Evolutionary conservation across 30 jellyfish, hydroid and myxozoan species (phyloP).

Genomic region (Chironex yamaguchii): DNA sequence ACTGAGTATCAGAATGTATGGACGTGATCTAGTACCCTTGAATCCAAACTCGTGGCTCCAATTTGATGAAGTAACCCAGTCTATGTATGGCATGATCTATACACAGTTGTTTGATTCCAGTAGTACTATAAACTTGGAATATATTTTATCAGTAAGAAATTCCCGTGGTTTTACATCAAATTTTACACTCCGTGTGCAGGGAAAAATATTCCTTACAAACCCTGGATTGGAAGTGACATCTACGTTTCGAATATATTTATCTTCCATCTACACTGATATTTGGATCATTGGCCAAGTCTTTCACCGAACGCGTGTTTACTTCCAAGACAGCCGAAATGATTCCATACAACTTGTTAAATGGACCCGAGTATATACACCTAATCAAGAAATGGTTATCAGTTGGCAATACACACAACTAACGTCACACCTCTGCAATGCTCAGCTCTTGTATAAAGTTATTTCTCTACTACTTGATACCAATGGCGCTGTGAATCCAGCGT

Average conservation of each 20-base stretch:
- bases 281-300: constrained; percentile 1
- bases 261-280: background rate
- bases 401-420: constrained; percentile 47
- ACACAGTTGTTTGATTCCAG: background rate
- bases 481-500: background rate
- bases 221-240: constrained; percentile 43
- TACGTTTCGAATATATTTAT: background rate
- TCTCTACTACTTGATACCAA: background rate
- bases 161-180: constrained; percentile 15
- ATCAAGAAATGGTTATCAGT: background rate
- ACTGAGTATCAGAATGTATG: constrained; percentile 37
- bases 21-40: constrained; percentile 31
- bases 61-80: constrained; percentile 40
- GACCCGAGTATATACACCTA: background rate
- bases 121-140: background rate
- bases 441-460: background rate
- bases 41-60: constrained; percentile 40
- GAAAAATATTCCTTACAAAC: background rate
- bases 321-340: background rate
- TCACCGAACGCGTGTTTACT: background rate
- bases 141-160: constrained; percentile 41
- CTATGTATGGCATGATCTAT: constrained; percentile 7
- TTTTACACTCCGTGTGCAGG: constrained; percentile 13
- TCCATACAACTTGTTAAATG: constrained; percentile 17
- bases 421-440: no score